Evolutionary conservation across 2,797 vertebrate genomes (phyloP).

Genomic region (Coilia nasus): DNA sequence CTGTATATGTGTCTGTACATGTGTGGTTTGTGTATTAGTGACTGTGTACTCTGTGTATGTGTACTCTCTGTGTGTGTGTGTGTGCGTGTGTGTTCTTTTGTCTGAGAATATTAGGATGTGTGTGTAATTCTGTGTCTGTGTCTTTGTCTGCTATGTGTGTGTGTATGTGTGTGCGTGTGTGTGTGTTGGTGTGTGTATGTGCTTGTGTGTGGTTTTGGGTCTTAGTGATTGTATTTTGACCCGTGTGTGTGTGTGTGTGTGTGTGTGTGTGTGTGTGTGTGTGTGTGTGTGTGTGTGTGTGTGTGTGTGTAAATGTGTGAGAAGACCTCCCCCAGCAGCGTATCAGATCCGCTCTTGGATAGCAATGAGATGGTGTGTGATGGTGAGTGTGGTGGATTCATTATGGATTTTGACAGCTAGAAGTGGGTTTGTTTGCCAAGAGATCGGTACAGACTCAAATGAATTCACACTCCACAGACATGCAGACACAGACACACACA

Average conservation of each 20-base stretch:
- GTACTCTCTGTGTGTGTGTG: too few species aligned
- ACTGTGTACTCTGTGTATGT: too few species aligned
- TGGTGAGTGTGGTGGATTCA: not conserved
- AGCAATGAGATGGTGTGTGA: constrained; percentile 10
- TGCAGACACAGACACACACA: not conserved
- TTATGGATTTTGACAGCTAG: not conserved
- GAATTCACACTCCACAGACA: not conserved
- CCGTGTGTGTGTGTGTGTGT: not conserved
- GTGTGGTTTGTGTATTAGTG: too few species aligned
- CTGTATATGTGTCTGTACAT: not conserved
- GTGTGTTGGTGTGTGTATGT: too few species aligned
- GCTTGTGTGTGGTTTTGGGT: not conserved
- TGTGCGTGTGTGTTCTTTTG: too few species aligned
- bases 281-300: constrained; percentile 21
- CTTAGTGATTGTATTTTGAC: not conserved
- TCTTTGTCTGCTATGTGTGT: not conserved
- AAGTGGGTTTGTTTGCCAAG: not conserved
- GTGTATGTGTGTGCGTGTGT: not conserved
- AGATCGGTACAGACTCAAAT: not conserved
- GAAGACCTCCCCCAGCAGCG: not conserved
- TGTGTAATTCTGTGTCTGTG: not conserved
- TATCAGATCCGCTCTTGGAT: constrained; percentile 10
- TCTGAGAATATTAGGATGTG: too few species aligned
- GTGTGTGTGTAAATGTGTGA: constrained; percentile 24
- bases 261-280: not conserved